Base-by-base conservation (phyloP, 2,113 vertebrate genomes). In the Haemorhous mexicanus region DNA sequence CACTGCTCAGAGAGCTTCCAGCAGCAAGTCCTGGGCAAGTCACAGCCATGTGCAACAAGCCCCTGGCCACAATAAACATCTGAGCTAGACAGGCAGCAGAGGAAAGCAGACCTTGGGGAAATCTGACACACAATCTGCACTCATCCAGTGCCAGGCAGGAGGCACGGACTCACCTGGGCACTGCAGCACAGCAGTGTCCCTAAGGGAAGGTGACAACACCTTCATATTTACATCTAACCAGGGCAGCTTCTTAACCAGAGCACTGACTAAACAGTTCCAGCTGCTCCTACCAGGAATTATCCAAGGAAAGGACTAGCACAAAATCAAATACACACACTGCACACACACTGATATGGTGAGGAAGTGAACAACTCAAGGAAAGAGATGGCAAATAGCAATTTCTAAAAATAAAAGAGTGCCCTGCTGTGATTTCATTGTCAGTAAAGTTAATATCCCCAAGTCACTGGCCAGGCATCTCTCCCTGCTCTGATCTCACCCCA, bases 401-500 rank as follows among this genome's bases (percentile, higher is more conserved):
- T 19, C 18, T 10, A 59, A 56, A 94, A n/a, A 20, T 14, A 30
- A 46, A 84, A 70, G 43, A 10, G 5, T 32, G 26, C n/a, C 11
- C 39, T 62, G 4, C 41, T 43, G 47, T 55, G n/a, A 47, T 41
- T 69, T 53, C 6, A 7, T 5, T 35, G 47, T 21, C 30, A 68
- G 4, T 32, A 3, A 47, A 55, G 47, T 37, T 9, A 7, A 37
- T 7, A 11, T 16, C 35, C 47, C 26, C 0, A 0, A 43, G 10
- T 3, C 39, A 53, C 70, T 35, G 47, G 7, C 41, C 47, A 69
- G 47, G 21, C 30, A 32, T 8, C 78, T 55, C 78, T 61, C 59
- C 21, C 55, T 76, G 63, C n/a, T 30, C 63, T 62, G 2, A 13
- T 11, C 47, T 68, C 63, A 49, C 26, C 41, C 41, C 63, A 49